Base-by-base conservation (phyloP, 2,113 vertebrate species). In the Hypomesus transpacificus region DNA sequence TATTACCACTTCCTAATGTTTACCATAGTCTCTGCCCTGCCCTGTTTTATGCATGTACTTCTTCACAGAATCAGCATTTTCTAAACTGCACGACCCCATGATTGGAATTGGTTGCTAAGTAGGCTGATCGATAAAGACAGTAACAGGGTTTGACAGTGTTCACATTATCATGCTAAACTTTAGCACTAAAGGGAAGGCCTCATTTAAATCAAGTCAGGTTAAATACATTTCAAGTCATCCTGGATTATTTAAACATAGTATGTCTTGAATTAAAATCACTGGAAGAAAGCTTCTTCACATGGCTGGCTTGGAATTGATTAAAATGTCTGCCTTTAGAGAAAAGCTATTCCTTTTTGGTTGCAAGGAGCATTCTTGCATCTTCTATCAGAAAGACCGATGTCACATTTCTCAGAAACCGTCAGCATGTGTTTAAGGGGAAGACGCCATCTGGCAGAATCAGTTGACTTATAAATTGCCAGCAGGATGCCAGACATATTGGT, bases 41-140 rank as follows among this genome's bases (percentile, higher is more conserved):
- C 61, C 39, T 34, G 7, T 34, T 34, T 34, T 34, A 34, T 6
- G 31, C 31, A 34, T 34, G 31, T 34, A 34, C 31, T 34, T 34
- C 31, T 34, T 34, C 31, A 60, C 22, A 60, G 51, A 56, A 54
- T 68, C 66, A 68, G 66, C 66, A 17, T 28, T 54, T 68, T 68
- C 66, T 68, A 2, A 68, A 56, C 51, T 9, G 21, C 8, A 28
- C 20, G 46, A 67, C 14, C 2, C 1, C 66, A 31, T 57, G 39
- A 56, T 26, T 20, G 7, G 31, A 57, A 69, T 69, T 34, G 54
- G 58, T 69, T 53, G 20, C 39, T 69, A 58, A 69, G 53, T 58
- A 52, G 54, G 52, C 26, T 56, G 18, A 31, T 57, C 52, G 31
- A 58, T 58, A n/a, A 39, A n/a, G 4, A 20, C 66, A 57, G 52